Conservation (phyloP, 2,113 vertebrate species). For the Poicephalus gulielmi region DNA sequence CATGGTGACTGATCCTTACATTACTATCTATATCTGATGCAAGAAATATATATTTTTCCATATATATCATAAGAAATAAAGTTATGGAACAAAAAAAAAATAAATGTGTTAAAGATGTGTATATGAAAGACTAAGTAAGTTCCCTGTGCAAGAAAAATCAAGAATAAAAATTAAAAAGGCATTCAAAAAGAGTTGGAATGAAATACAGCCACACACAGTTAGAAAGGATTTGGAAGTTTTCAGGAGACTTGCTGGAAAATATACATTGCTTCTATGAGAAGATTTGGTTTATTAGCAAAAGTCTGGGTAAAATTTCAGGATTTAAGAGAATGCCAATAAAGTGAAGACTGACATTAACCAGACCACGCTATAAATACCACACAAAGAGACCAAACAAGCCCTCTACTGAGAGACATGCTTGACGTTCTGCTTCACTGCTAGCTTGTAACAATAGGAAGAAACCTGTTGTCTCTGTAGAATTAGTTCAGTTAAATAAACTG, state of each 20-base stretch:
- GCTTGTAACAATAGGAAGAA: constrained; percentile 64
- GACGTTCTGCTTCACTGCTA: constrained; percentile 62
- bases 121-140: neutral
- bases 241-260: constrained; percentile 45
- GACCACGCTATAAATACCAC: constrained; percentile 87
- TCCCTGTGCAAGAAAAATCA: neutral
- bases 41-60: neutral
- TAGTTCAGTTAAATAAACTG: constrained; percentile 53
- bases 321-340: constrained; percentile 85
- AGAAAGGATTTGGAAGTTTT: constrained; percentile 27
- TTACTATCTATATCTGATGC: neutral
- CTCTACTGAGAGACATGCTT: constrained; percentile 63
- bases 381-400: constrained; percentile 82
- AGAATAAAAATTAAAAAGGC: neutral
- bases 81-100: neutral
- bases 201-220: neutral
- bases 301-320: constrained; percentile 79
- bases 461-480: constrained; percentile 65
- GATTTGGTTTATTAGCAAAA: constrained; percentile 75
- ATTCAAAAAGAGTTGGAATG: neutral
- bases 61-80: neutral
- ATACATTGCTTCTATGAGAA: constrained; percentile 39
- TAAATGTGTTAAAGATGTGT: neutral
- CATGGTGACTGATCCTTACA: neutral
- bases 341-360: constrained; percentile 84